phyloP scores from a whole-genome alignment of 2,113 vertebrate genomes.

The Silurus meridionalis region DNA sequence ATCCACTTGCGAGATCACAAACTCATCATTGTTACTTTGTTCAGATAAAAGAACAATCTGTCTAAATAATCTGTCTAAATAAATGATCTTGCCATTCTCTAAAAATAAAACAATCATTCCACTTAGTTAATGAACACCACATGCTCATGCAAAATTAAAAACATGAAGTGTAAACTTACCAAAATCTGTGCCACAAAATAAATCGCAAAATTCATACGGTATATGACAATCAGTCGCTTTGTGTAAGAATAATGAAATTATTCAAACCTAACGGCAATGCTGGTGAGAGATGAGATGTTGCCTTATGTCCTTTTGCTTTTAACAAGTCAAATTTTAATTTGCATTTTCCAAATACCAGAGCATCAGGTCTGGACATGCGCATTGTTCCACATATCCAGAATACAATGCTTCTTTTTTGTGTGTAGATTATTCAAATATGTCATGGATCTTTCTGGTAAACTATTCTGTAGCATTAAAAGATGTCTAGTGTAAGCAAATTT shows the following conservation, averaged over 20 bases:
- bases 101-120: background rate
- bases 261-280: background rate
- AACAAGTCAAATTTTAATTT: background rate
- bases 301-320: background rate
- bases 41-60: background rate
- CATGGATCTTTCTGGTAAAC: background rate
- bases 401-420: background rate
- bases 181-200: background rate
- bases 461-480: background rate
- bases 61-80: background rate
- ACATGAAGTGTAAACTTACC: constrained; percentile 13
- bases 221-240: background rate
- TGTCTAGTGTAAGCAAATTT: background rate
- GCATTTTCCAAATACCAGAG: background rate
- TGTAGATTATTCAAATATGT: constrained; percentile 2
- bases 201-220: background rate
- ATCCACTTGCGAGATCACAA: background rate
- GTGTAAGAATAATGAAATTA: background rate
- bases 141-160: too few relatives aligned
- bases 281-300: background rate
- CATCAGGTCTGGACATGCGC: too few relatives aligned
- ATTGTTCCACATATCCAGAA: background rate
- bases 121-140: background rate
- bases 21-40: background rate
- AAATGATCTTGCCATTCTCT: background rate